Evolutionary conservation across 2,888 invertebrate genomes (phyloP).

Genomic region (Netelia melanura): DNA sequence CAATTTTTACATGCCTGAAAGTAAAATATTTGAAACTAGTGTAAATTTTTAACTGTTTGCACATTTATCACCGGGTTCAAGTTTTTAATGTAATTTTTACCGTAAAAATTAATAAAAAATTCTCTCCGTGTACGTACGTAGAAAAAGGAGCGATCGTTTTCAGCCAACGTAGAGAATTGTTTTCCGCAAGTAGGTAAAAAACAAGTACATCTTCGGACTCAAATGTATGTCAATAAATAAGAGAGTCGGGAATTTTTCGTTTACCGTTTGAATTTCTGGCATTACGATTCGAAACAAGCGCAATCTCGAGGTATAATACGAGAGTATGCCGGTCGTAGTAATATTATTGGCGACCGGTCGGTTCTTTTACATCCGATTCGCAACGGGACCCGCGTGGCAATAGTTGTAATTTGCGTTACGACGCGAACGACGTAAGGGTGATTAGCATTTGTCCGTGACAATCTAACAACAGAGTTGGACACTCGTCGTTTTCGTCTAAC

Average conservation of each 20-base stretch:
- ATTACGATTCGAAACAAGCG: constrained; percentile 17
- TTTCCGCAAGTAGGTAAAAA: no score
- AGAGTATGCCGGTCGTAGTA: not conserved
- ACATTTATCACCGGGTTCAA: no score
- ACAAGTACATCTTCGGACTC: no score
- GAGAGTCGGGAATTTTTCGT: not conserved
- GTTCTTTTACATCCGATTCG: constrained; percentile 41
- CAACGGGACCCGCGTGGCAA: constrained; percentile 63
- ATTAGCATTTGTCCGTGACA: constrained; percentile 66
- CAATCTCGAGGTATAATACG: not conserved
- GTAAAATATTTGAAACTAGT: no score
- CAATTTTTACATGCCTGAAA: no score
- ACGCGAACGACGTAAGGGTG: constrained; percentile 46
- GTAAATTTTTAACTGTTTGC: no score
- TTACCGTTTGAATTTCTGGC: constrained; percentile 17
- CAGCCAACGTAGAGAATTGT: no score
- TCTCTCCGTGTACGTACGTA: no score
- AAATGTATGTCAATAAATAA: no score
- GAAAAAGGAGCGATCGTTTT: no score
- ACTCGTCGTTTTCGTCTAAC: not conserved
- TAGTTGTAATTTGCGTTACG: constrained; percentile 63
- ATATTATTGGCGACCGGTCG: constrained; percentile 12
- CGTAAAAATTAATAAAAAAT: no score
- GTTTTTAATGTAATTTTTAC: no score
- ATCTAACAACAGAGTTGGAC: constrained; percentile 55